Percentiles rank a stretch among this genome's conserved stretches.
Conservation (phyloP, 2,888 invertebrate species). For the Phaonia tiefii region DNA sequence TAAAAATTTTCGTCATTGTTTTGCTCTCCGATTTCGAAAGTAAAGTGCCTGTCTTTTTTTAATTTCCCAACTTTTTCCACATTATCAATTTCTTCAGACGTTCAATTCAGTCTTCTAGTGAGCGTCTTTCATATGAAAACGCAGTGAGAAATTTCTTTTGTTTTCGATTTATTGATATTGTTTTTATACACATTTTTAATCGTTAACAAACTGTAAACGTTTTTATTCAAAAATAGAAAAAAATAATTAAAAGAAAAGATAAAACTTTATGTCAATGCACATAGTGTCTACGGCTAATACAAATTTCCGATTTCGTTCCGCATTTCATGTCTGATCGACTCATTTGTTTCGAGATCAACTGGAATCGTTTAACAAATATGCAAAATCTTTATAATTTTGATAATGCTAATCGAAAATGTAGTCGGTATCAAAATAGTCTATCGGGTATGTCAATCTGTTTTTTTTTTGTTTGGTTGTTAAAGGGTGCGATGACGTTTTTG, state of each 20-base stretch:
- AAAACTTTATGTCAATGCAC: constrained; percentile 8
- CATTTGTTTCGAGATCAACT: constrained; percentile 32
- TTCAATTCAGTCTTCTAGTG: constrained; percentile 53
- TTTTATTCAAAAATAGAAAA: constrained; percentile 12
- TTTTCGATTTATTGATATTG: not conserved
- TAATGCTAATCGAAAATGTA: constrained; percentile 55
- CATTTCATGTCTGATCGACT: constrained; percentile 43
- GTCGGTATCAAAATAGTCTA: no score
- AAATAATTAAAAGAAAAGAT: not conserved
- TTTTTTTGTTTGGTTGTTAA: no score
- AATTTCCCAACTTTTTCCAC: constrained; percentile 38
- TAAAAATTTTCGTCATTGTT: not conserved
- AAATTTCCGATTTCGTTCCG: not conserved
- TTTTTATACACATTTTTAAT: constrained; percentile 3
- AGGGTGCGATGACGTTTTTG: not conserved
- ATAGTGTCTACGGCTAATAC: not conserved
- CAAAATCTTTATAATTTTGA: constrained; percentile 55
- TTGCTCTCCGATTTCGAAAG: no score
- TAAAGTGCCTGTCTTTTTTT: no score
- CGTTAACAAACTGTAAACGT: no score
- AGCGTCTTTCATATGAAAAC: constrained; percentile 50
- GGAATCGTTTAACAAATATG: constrained; percentile 42
- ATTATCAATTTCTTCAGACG: constrained; percentile 56
- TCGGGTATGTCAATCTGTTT: not conserved
- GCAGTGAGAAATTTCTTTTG: constrained; percentile 29